These are phyloP conservation scores for Balaeniceps rex DNA, from an alignment of 2,113 vertebrate genomes.

Conservation along the genomic window DNA sequence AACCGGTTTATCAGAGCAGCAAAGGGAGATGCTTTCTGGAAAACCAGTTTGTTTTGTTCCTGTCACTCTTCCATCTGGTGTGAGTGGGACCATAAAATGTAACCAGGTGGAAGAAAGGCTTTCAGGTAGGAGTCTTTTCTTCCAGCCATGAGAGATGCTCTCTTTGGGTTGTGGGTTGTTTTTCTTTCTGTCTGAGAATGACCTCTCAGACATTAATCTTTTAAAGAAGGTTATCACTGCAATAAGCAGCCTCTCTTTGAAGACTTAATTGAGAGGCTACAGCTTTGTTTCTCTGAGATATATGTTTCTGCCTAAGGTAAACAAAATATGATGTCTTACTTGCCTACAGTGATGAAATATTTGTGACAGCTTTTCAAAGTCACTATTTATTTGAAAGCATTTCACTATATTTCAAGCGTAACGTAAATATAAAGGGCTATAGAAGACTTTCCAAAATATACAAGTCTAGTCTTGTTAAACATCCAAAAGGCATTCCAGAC, in stretches of 20 bases:
- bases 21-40: constrained; percentile 39
- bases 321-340: neutral
- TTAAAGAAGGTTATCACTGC: constrained; percentile 9
- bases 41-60: constrained; percentile 4
- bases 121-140: constrained; percentile 54
- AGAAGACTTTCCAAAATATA: neutral
- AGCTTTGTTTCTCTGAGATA: neutral
- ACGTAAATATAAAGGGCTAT: neutral
- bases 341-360: neutral
- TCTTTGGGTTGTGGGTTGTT: neutral
- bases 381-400: neutral
- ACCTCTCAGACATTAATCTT: neutral
- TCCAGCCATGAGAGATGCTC: neutral
- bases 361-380: neutral
- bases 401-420: neutral
- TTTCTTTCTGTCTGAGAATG: neutral
- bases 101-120: constrained; percentile 9
- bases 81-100: neutral
- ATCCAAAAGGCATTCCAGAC: neutral
- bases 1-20: constrained; percentile 10
- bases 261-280: neutral
- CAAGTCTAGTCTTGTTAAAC: neutral
- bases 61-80: neutral
- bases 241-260: neutral
- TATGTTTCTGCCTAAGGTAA: neutral